Percentiles rank a stretch among this genome's conserved stretches.
These are phyloP conservation scores for Sphaerodactylus townsendi DNA, from an alignment of 2,113 vertebrate species.

Conservation along the genomic window DNA sequence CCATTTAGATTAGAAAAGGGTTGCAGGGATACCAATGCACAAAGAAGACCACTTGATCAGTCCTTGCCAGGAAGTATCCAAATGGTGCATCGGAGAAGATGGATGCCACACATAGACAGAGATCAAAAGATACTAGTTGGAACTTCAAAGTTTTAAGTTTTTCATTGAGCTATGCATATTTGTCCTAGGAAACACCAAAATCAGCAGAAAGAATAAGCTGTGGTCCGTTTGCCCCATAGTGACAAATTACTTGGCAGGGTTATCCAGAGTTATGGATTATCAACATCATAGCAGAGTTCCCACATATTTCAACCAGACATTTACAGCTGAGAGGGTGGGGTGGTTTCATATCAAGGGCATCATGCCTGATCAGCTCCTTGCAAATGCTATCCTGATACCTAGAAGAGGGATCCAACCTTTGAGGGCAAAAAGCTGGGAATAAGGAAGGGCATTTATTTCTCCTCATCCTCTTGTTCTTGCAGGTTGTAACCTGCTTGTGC, in stretches of 20 bases:
- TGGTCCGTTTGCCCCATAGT: not conserved
- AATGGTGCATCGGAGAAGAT: not conserved
- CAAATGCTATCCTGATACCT: not conserved
- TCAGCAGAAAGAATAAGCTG: no score
- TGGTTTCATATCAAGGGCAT: not conserved
- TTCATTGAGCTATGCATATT: no score
- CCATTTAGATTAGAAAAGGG: no score
- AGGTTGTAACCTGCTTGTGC: not conserved
- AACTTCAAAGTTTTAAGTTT: not conserved
- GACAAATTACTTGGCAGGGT: not conserved
- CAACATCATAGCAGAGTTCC: no score
- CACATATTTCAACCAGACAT: not conserved
- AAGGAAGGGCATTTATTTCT: not conserved
- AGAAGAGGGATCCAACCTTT: not conserved
- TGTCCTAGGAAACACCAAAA: no score
- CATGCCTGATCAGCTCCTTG: not conserved
- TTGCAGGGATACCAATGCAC: not conserved
- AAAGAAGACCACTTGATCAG: not conserved
- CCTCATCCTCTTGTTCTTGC: not conserved
- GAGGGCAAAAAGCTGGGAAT: not conserved
- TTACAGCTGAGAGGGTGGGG: not conserved
- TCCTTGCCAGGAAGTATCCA: not conserved
- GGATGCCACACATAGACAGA: not conserved
- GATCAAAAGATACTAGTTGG: not conserved
- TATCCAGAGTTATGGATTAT: not conserved